phyloP scores from a whole-genome alignment of 2,113 vertebrate genomes.

The Eclectus roratus region DNA sequence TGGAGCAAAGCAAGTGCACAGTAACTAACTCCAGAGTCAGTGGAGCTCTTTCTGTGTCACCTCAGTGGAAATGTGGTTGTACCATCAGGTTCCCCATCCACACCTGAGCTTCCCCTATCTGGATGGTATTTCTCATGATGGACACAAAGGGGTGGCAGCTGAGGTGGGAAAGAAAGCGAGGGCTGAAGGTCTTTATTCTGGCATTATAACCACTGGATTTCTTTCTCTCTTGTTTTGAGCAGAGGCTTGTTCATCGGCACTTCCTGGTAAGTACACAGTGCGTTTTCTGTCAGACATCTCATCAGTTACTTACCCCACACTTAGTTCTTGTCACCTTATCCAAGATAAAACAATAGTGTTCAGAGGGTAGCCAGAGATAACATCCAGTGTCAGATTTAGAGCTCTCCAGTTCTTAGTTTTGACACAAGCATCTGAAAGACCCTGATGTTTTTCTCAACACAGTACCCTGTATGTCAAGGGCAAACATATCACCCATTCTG shows the following conservation, averaged over 20 bases:
- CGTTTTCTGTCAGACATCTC: background rate
- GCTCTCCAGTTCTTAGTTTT: background rate
- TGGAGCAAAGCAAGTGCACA: background rate
- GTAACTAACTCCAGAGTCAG: background rate
- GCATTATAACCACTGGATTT: background rate
- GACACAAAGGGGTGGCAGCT: background rate
- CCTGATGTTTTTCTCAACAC: background rate
- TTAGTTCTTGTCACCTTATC: background rate
- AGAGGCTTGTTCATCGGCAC: constrained; percentile 85
- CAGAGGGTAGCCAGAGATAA: background rate
- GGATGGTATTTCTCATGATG: background rate
- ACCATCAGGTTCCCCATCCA: background rate
- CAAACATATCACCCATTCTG: background rate
- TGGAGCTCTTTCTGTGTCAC: accelerated
- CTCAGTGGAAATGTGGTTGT: background rate
- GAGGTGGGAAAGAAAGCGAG: background rate
- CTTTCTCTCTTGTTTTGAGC: constrained; percentile 48
- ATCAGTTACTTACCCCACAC: background rate
- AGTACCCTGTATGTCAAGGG: background rate
- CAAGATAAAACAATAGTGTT: background rate
- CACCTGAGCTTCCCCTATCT: background rate
- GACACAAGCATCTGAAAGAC: background rate
- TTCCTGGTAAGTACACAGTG: constrained; percentile 77
- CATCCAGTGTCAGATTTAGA: background rate
- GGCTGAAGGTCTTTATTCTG: background rate